Evolutionary conservation across 2,113 vertebrate genomes (phyloP), one percentile per base, ranked within the genome.

Genomic region (Daubentonia madagascariensis): DNA sequence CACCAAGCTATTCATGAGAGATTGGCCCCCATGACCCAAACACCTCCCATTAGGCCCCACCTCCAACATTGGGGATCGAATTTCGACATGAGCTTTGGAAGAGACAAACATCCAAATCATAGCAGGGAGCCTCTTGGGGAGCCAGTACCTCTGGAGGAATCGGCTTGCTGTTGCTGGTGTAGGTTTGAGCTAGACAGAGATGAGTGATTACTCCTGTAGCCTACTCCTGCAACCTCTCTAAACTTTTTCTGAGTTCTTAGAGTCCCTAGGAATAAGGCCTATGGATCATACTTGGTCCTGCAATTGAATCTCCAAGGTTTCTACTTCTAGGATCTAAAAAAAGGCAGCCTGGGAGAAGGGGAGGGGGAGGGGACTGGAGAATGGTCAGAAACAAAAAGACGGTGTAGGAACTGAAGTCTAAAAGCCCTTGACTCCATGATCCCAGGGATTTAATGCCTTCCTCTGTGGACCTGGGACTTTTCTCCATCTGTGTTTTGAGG

Each of bases 301-400:
- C 50, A 88, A 28, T 81, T 85, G 70, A 72, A 6, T 96, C 79
- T 14, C 54, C 35, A 63, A 11, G 57, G 52, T 84, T 96, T 91
- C 89, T 91, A 37, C 72, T 90, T 93, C 22, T 89, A 85, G 67
- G 20, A 68, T 93, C 13, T 93, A 85, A 94, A 91, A 87, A 70
- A 92, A 59, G 54, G n/a, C 35, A 97, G 23, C 65, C 22, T 23
- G 16, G 14, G 28, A 92, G 57, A 88, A 80, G 35, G 25, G 65
- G 6, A 83, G 25, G 16, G 43, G 5, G 78, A 85, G 25, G 20
- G 75, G 54, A 91, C 40, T 37, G 18, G 72, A 87, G 63, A 61
- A 84, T 12, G 63, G 28, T 80, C 35, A 52, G 61, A 92, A 94
- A 89, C 23, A 67, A 40, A 89, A 85, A 59, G n/a, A 79, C 40